Conservation (phyloP, 2,888 invertebrate genomes). For the Tinea pellionella region DNA sequence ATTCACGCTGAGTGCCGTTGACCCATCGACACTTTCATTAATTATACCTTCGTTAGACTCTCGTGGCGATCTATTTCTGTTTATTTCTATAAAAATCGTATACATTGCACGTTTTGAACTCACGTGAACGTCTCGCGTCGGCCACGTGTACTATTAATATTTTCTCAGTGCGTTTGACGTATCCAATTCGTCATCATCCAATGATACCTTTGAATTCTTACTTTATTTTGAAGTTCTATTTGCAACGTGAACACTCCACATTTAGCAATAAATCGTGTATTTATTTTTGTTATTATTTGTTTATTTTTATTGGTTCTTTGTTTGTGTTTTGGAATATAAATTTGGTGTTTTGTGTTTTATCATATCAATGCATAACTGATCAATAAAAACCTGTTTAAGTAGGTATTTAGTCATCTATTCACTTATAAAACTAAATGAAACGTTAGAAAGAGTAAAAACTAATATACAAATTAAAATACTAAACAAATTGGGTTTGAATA, state of each 20-base stretch:
- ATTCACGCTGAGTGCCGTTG: constrained; percentile 11
- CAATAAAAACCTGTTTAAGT: too few species aligned
- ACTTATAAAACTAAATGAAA: too few species aligned
- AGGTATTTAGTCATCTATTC: too few species aligned
- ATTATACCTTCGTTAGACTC: constrained; percentile 20
- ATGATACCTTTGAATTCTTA: not conserved
- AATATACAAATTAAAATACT: not conserved
- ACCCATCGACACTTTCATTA: constrained; percentile 18
- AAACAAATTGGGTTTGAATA: not conserved
- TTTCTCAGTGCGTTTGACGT: not conserved
- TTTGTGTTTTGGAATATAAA: too few species aligned
- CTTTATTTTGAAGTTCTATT: not conserved
- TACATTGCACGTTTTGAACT: not conserved
- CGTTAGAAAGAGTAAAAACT: too few species aligned
- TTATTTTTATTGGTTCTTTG: too few species aligned
- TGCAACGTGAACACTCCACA: not conserved
- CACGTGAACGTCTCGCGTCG: not conserved
- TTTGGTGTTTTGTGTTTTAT: too few species aligned
- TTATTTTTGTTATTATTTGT: not conserved
- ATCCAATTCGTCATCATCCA: not conserved
- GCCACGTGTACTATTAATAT: not conserved
- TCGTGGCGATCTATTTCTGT: not conserved
- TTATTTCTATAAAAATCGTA: not conserved
- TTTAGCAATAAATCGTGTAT: not conserved
- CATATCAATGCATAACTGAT: too few species aligned